Evolutionary conservation across 2,888 invertebrate genomes (phyloP).

Genomic region (Drosophila recens): DNA sequence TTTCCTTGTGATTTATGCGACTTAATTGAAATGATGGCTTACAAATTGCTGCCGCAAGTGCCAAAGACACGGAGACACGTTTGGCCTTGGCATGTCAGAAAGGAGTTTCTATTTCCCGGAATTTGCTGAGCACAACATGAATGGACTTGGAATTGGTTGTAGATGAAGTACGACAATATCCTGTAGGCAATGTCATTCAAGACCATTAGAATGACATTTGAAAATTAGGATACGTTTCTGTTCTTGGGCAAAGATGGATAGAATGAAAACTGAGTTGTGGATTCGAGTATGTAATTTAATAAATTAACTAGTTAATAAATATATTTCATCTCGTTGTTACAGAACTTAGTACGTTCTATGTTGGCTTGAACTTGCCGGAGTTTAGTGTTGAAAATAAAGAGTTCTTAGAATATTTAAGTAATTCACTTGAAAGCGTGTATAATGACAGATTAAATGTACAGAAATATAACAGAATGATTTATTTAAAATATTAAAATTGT

Average conservation of each 20-base stretch:
- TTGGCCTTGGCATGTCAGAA: conserved; percentile 49
- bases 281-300: neutral
- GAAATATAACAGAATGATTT: neutral
- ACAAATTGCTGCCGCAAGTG: conserved; percentile 76
- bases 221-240: neutral
- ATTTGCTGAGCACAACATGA: conserved; percentile 29
- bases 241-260: neutral
- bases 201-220: conserved; percentile 5
- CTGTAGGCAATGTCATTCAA: conserved; percentile 35
- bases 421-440: neutral
- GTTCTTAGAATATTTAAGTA: neutral
- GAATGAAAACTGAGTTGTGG: neutral
- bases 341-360: too few species aligned
- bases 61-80: conserved; percentile 33
- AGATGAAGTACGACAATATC: conserved; percentile 51
- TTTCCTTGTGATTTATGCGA: conserved; percentile 77
- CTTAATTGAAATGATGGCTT: conserved; percentile 81
- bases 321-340: neutral
- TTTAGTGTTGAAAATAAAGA: too few species aligned
- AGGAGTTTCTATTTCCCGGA: conserved; percentile 42
- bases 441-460: neutral
- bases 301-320: neutral
- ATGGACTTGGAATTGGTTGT: conserved; percentile 24
- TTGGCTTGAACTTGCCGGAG: too few species aligned
- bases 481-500: too few species aligned